Evolutionary conservation across 1,140 invertebrate species (phyloP), one percentile per base, ranked within the genome.

Genomic region (Chironomus striatipennis): DNA sequence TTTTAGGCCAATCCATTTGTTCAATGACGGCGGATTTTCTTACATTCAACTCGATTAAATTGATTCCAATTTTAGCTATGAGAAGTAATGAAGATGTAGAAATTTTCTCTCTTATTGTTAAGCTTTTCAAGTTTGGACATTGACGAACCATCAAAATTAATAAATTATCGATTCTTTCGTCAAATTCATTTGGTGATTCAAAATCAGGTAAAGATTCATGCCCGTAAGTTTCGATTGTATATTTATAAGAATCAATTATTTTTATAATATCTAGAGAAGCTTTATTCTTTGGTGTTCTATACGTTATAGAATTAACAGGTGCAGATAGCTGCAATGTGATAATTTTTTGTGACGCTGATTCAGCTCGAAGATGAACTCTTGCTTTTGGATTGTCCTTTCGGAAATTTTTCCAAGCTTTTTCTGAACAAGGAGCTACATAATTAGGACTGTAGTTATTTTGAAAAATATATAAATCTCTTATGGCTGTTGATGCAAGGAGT

Each of bases 1-100:
- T 85, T 74, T 84, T 82, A 7, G 87, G 84, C 89, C 90, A 93
- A 75, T 93, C 65, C 65, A 76, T 86, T 90, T 75, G 87, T 85
- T 74, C 90, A 83, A 93, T 85, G 6, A 92, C 85, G 1, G 88
- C 91, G 79, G 93, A 93, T 65, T 88, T 83, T 67, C 93, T 82
- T 0, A 95, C 87, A 74, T 90, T 85, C 0, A 95, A 83, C 43
- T 84, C 84, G 43, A 84, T 82, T 21, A 96, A 82, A 76, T 88
- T 88, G 74, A 87, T 87, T 3, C 87, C 88, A 1, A 86, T 87
- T 47, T 85, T 84, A 0, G 89, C 90, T 42, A 94, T 84, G n/a
- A 94, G 82, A 34, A 95, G 80, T 12, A 93, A 84, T 1, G 92
- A 94, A 0, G 89, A 86, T 0, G 93, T 93, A 1, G 93, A 94